Percentiles rank a stretch among this genome's conserved stretches.
Conservation (phyloP, 1,140 invertebrate species). For the Polypedilum vanderplanki region DNA sequence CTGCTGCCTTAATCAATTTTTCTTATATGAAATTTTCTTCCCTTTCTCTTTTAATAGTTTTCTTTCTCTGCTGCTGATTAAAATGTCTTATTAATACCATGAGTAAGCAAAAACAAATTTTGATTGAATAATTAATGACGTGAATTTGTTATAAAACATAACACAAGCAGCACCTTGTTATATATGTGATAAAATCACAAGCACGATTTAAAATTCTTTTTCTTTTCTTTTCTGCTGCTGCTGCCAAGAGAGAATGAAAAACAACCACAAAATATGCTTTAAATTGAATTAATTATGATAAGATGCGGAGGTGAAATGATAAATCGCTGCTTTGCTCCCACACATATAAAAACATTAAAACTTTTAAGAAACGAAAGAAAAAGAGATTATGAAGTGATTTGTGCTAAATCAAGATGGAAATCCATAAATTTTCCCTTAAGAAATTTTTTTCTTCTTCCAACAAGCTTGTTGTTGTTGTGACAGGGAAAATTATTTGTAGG, state of each 20-base stretch:
- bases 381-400: constrained; percentile 27
- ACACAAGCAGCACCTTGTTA: neutral
- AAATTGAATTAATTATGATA: constrained; percentile 25
- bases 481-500: neutral
- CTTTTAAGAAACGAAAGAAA: neutral
- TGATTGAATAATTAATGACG: constrained; percentile 25
- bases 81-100: constrained; percentile 17
- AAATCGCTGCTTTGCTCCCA: neutral
- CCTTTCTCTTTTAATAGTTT: neutral
- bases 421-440: constrained; percentile 18
- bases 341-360: neutral
- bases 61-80: neutral
- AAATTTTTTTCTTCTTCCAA: neutral
- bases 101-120: constrained; percentile 15
- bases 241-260: too few species aligned
- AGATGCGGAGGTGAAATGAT: constrained; percentile 23
- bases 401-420: neutral
- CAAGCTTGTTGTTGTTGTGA: neutral
- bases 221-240: neutral
- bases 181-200: neutral
- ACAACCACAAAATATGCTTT: constrained; percentile 3
- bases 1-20: constrained; percentile 9
- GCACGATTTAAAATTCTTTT: neutral
- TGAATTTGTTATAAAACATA: neutral
- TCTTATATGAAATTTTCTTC: neutral